These are phyloP conservation scores for Tachysurus vachellii DNA, from an alignment of 2,113 vertebrate genomes.

Conservation along the genomic window DNA sequence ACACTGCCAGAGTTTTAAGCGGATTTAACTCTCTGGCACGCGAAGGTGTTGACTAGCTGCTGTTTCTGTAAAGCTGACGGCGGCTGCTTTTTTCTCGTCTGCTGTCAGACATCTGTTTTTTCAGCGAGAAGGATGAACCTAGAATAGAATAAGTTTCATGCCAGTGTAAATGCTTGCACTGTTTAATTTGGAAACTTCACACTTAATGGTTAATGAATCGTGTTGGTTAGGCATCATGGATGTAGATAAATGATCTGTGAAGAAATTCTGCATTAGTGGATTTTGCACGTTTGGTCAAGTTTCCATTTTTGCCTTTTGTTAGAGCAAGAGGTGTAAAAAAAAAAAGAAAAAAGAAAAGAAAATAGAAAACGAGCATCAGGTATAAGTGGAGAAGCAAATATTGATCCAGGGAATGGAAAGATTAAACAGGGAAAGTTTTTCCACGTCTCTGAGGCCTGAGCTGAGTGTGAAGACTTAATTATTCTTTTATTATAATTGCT, in stretches of 20 bases:
- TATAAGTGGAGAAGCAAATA: conserved; percentile 6
- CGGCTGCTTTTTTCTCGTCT: not conserved
- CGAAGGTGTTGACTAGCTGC: conserved; percentile 14
- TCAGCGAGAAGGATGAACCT: not conserved
- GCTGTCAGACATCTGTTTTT: conserved; percentile 28
- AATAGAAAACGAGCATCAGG: not conserved
- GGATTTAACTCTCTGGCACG: conserved; percentile 22
- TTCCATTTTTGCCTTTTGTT: not conserved
- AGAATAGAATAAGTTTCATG: not conserved
- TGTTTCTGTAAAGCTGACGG: not conserved
- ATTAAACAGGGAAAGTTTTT: not conserved
- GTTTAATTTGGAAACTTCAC: not conserved
- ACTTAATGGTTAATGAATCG: not conserved
- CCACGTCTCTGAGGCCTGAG: not conserved
- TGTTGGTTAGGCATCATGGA: not conserved
- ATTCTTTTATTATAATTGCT: not conserved
- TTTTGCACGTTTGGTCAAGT: not conserved
- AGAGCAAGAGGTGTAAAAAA: not conserved
- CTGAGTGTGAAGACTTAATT: not conserved
- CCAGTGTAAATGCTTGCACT: not conserved
- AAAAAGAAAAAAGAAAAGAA: not conserved
- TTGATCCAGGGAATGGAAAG: conserved; percentile 24
- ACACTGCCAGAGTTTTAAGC: not conserved
- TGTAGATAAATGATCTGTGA: conserved; percentile 8
- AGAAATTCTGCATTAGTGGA: not conserved